These are phyloP conservation scores for Colossoma macropomum DNA, from an alignment of 2,113 vertebrate species.

Conservation along the genomic window DNA sequence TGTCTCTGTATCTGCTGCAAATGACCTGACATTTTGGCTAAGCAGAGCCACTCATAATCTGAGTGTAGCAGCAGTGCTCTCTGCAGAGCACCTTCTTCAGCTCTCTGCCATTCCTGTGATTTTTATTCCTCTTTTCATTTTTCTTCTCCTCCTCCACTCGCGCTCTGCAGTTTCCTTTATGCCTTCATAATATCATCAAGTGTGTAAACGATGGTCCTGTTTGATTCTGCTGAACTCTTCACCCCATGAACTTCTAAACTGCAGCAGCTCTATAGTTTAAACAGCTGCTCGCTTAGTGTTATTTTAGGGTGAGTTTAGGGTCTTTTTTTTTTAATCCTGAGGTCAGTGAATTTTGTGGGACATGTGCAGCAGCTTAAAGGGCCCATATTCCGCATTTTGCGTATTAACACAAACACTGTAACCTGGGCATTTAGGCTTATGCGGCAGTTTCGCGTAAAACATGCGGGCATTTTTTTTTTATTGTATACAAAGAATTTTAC, in stretches of 20 bases:
- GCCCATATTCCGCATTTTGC: too few species aligned
- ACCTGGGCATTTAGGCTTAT: too few species aligned
- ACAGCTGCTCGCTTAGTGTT: background rate
- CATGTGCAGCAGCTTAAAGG: background rate
- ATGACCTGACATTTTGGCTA: background rate
- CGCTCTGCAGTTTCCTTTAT: slow-evolving; percentile 10
- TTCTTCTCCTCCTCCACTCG: background rate
- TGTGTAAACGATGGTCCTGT: background rate
- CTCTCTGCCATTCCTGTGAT: background rate
- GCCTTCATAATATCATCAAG: slow-evolving; percentile 5
- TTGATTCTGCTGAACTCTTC: slow-evolving; percentile 9
- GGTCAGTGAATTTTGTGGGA: background rate
- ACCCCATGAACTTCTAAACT: slow-evolving; percentile 33
- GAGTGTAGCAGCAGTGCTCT: background rate
- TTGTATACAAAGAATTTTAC: too few species aligned
- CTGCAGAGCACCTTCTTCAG: background rate
- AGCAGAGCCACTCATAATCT: background rate
- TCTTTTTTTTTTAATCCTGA: background rate
- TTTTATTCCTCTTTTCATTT: background rate
- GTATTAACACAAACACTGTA: too few species aligned
- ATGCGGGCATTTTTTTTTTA: too few species aligned
- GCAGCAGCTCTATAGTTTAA: background rate
- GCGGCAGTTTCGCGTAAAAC: too few species aligned
- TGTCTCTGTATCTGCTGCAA: background rate
- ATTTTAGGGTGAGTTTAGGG: background rate